Conservation (phyloP, 2,888 invertebrate genomes). For the Apamea epomidion region DNA sequence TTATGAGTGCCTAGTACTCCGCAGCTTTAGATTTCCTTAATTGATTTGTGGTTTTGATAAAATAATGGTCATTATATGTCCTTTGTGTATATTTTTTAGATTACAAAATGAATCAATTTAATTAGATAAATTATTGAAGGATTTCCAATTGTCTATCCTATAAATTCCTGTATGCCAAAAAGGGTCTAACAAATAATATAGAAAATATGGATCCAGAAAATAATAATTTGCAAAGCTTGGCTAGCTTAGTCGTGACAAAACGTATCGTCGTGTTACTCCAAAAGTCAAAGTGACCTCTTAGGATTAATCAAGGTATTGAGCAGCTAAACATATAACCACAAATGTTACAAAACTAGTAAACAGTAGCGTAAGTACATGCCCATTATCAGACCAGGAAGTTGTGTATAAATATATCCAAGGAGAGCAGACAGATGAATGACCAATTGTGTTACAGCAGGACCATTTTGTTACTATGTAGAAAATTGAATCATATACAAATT, state of each 20-base stretch:
- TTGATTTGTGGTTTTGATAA: constrained; percentile 46
- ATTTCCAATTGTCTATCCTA: neutral
- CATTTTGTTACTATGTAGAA: constrained; percentile 52
- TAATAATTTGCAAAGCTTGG: neutral
- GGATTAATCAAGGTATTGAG: neutral
- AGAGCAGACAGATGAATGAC: constrained; percentile 48
- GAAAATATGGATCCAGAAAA: neutral
- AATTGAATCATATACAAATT: constrained; percentile 53
- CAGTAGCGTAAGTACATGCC: neutral
- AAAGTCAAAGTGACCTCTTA: too few species aligned
- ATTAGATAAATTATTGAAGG: too few species aligned
- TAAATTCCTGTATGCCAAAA: neutral
- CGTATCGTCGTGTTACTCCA: neutral
- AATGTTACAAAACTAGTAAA: constrained; percentile 2
- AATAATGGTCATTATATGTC: neutral
- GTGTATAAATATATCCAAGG: constrained; percentile 34
- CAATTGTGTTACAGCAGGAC: constrained; percentile 44
- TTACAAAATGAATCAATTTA: neutral
- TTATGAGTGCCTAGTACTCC: constrained; percentile 52
- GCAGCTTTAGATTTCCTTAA: constrained; percentile 27
- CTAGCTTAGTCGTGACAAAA: neutral
- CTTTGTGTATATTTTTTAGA: neutral
- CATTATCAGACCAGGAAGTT: constrained; percentile 40
- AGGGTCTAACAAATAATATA: too few species aligned
- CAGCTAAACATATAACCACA: neutral